These are phyloP conservation scores for Gallinago undulata DNA, from an alignment of 2,113 vertebrate genomes.

Conservation along the genomic window DNA sequence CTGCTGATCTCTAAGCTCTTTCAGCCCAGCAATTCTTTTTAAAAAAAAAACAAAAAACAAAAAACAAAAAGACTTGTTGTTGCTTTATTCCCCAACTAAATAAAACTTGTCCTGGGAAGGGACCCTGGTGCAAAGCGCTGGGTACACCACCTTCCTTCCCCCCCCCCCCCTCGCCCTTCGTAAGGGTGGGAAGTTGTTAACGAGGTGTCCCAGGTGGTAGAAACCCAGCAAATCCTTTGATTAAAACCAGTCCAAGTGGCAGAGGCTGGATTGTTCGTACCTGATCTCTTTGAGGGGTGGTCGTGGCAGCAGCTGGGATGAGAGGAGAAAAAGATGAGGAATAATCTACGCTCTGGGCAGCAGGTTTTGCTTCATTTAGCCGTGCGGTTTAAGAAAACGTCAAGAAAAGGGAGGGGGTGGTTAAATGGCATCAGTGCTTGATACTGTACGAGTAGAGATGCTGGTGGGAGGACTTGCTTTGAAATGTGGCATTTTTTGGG, in stretches of 20 bases:
- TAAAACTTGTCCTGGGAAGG: background rate
- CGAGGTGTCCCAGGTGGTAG: background rate
- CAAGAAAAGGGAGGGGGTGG: background rate
- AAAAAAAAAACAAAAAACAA: too few relatives aligned
- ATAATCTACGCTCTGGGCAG: background rate
- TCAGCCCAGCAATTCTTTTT: background rate
- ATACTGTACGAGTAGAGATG: background rate
- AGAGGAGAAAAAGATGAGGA: background rate
- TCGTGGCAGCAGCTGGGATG: background rate
- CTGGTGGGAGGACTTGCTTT: background rate
- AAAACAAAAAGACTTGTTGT: slow-evolving; percentile 16
- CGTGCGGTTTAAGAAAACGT: background rate
- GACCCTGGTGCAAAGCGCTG: background rate
- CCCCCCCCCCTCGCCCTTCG: background rate
- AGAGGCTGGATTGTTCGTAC: slow-evolving; percentile 14
- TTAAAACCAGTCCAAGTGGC: slow-evolving; percentile 32
- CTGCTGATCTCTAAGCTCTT: slow-evolving; percentile 29
- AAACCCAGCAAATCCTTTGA: slow-evolving; percentile 33
- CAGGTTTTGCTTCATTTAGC: background rate
- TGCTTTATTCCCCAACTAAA: slow-evolving; percentile 28
- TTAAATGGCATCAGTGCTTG: background rate
- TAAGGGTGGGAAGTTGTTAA: slow-evolving; percentile 43
- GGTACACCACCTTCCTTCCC: background rate
- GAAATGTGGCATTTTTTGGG: background rate
- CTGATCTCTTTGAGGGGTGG: background rate